Conservation (phyloP, 2,797 vertebrate species). For the Ciconia nigra region DNA sequence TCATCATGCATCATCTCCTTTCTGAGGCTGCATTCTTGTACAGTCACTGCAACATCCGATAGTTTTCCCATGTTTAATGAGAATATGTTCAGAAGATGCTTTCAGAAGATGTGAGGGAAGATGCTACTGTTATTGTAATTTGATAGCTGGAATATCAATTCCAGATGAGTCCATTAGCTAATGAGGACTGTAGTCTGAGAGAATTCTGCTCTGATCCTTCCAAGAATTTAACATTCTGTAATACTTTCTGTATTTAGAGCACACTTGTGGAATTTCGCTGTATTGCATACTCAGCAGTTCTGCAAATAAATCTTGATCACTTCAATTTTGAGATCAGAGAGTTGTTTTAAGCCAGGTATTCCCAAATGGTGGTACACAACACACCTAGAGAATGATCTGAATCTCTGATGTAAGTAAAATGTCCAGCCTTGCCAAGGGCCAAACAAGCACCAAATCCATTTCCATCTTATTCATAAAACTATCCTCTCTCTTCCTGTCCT, state of each 20-base stretch:
- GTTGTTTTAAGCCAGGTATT: background rate
- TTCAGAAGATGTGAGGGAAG: background rate
- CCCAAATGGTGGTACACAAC: background rate
- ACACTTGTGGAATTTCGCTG: background rate
- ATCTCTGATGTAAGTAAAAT: background rate
- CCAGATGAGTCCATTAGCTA: background rate
- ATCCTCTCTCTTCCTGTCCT: background rate
- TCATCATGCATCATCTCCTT: background rate
- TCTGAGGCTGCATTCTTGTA: background rate
- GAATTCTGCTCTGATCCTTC: background rate
- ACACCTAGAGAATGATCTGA: background rate
- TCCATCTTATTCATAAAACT: background rate
- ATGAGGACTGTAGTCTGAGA: background rate
- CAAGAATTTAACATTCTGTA: background rate
- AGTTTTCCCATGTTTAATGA: background rate
- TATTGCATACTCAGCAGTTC: background rate
- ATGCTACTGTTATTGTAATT: background rate
- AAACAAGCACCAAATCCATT: background rate
- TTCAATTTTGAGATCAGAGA: background rate
- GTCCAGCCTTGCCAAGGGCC: background rate
- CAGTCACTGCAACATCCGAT: fast-evolving
- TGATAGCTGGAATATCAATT: background rate
- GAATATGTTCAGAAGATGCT: background rate
- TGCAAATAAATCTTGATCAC: background rate
- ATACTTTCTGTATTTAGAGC: background rate